Percentiles rank a stretch among this genome's conserved stretches.
Evolutionary conservation across 2,888 invertebrate species (phyloP).

Genomic region (Idaea straminata): DNA sequence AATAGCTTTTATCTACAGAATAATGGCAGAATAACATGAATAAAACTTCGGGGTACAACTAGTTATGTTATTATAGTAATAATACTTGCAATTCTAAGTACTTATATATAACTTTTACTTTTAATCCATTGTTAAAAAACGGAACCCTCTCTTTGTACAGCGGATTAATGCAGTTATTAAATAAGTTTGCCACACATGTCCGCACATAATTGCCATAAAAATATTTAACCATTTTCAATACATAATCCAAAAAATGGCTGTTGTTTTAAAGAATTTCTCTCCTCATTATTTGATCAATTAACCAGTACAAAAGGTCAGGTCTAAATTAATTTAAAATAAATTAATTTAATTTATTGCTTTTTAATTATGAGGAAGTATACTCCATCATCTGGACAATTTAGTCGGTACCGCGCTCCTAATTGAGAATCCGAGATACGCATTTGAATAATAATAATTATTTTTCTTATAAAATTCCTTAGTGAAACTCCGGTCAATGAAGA

Average conservation of each 20-base stretch:
- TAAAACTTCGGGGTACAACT: no score
- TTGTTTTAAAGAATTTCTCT: neutral
- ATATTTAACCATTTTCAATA: neutral
- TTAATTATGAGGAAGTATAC: slow-evolving; percentile 4
- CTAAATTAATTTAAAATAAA: neutral
- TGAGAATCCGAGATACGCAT: slow-evolving; percentile 12
- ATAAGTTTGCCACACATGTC: neutral
- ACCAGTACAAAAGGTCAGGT: neutral
- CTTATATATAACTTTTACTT: no score
- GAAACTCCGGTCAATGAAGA: neutral
- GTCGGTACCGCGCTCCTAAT: slow-evolving; percentile 6
- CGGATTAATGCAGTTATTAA: neutral
- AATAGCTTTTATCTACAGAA: no score
- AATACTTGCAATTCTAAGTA: no score
- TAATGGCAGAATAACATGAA: no score
- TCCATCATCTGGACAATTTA: slow-evolving; percentile 11
- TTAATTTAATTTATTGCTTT: slow-evolving; percentile 4
- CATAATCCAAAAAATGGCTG: neutral
- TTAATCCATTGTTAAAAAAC: neutral
- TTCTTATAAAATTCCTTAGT: neutral
- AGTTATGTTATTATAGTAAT: no score
- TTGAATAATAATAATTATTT: slow-evolving; percentile 9
- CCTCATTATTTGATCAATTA: neutral
- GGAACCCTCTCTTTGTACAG: neutral
- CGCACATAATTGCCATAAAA: neutral